Conservation (phyloP, 64 coral and sea anemone species). For the Montipora sp. region DNA sequence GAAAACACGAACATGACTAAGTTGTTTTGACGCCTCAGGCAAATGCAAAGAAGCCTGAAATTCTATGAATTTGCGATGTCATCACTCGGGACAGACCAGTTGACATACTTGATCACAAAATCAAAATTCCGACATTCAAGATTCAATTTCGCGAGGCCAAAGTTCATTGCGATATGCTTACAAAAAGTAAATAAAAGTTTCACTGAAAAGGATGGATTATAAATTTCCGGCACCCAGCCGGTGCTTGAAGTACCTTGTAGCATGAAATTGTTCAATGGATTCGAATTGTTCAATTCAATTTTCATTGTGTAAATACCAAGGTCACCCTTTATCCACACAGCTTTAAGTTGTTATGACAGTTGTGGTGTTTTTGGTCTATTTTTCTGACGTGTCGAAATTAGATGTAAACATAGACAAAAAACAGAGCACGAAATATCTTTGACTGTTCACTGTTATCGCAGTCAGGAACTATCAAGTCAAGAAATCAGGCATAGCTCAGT, state of each 20-base stretch:
- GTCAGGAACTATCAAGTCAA: too few species aligned
- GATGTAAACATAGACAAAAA: background rate
- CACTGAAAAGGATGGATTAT: background rate
- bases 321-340: too few species aligned
- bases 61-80: background rate
- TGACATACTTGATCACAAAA: background rate
- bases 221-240: background rate
- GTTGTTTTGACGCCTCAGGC: background rate
- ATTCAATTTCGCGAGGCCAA: background rate
- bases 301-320: background rate
- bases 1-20: background rate
- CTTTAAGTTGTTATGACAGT: background rate
- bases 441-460: too few species aligned
- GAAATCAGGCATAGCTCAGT: too few species aligned
- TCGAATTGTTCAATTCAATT: background rate
- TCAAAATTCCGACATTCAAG: background rate
- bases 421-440: background rate
- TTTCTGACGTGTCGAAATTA: background rate
- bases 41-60: background rate
- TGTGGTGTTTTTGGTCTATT: background rate
- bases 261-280: too few species aligned
- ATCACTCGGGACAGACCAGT: background rate
- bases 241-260: background rate
- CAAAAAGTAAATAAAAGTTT: background rate
- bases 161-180: background rate